A percentile compares a stretch with the other conserved stretches of the same genome.
phyloP scores from a whole-genome alignment of 1,140 invertebrate genomes.

The Trichonephila clavata region DNA sequence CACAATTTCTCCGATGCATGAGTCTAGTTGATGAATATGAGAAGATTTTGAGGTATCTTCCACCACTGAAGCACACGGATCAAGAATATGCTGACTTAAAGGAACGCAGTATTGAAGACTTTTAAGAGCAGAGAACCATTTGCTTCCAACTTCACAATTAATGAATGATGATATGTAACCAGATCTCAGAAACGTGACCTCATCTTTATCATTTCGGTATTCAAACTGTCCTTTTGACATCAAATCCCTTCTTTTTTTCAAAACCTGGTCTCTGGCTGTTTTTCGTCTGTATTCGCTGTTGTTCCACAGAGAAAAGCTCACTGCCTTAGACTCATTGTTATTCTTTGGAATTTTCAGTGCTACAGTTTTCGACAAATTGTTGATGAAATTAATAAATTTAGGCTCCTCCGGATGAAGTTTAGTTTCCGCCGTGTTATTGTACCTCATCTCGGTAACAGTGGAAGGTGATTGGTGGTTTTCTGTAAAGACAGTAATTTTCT shows the following conservation, averaged over 20 bases:
- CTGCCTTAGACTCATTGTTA: neutral
- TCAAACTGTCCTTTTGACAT: neutral
- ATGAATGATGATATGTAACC: neutral
- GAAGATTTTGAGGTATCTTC: neutral
- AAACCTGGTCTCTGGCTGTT: neutral
- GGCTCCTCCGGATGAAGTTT: neutral
- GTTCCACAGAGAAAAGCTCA: neutral
- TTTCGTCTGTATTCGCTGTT: neutral
- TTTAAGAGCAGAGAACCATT: slow-evolving; percentile 9
- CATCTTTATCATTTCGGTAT: neutral
- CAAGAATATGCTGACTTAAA: neutral
- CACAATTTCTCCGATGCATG: neutral
- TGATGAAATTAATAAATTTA: neutral
- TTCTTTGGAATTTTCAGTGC: neutral
- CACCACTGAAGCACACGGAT: neutral
- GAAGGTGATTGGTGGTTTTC: neutral
- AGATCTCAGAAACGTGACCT: neutral
- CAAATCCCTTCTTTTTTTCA: neutral
- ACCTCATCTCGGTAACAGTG: neutral
- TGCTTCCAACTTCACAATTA: neutral
- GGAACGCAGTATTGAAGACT: slow-evolving; percentile 13
- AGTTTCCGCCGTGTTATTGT: neutral
- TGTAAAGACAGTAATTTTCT: slow-evolving; percentile 15
- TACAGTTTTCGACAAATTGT: neutral
- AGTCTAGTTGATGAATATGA: neutral